phyloP scores from a whole-genome alignment of 2,888 invertebrate genomes.

The Eulithis testata region DNA sequence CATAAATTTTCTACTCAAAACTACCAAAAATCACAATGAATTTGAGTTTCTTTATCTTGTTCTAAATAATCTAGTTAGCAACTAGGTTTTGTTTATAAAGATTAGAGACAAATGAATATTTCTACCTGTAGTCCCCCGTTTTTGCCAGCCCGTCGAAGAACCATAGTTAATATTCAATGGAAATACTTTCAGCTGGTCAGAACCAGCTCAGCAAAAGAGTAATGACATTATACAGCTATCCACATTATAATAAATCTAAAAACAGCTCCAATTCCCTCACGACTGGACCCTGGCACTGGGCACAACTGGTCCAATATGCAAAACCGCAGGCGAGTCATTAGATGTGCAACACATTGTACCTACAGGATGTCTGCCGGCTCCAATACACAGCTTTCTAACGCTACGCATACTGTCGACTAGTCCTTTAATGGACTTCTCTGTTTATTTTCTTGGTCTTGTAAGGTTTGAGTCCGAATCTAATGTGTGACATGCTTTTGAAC shows the following conservation, averaged over 20 bases:
- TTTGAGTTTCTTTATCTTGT: too few species aligned
- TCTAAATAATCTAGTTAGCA: too few species aligned
- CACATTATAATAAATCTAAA: slow-evolving; percentile 33
- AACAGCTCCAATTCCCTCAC: slow-evolving; percentile 46
- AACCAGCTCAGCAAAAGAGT: slow-evolving; percentile 12
- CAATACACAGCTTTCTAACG: slow-evolving; percentile 72
- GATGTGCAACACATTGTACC: slow-evolving; percentile 66
- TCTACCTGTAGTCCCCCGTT: not conserved
- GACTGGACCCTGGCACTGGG: slow-evolving; percentile 27
- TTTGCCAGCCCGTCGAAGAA: not conserved
- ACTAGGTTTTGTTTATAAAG: too few species aligned
- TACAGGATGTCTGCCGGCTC: slow-evolving; percentile 74
- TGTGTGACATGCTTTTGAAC: too few species aligned
- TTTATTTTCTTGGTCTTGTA: not conserved
- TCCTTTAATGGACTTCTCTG: slow-evolving; percentile 4
- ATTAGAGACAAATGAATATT: too few species aligned
- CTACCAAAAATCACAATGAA: too few species aligned
- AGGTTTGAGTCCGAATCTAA: too few species aligned
- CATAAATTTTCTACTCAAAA: too few species aligned
- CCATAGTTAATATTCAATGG: not conserved
- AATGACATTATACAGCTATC: slow-evolving; percentile 26
- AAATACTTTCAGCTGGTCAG: not conserved
- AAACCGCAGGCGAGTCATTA: slow-evolving; percentile 52
- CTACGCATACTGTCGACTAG: slow-evolving; percentile 49
- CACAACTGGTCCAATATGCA: slow-evolving; percentile 43